Conservation (phyloP, 2,888 invertebrate species). For the Cyaniris semiargus region DNA sequence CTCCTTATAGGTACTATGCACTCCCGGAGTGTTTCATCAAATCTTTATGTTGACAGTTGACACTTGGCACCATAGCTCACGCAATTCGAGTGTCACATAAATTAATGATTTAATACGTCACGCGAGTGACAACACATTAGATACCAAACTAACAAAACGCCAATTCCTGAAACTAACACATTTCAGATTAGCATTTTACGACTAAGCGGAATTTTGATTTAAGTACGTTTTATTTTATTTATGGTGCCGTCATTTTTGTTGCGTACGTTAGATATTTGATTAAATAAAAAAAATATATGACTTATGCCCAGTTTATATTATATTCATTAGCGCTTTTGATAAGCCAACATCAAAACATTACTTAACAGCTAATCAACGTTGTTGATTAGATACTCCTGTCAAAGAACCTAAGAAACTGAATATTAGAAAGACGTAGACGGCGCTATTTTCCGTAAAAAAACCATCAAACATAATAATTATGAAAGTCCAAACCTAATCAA, state of each 20-base stretch:
- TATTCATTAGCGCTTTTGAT: too few species aligned
- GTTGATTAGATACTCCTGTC: too few species aligned
- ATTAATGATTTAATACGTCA: neutral
- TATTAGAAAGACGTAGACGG: too few species aligned
- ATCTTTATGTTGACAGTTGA: neutral
- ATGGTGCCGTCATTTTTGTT: neutral
- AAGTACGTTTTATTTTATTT: neutral
- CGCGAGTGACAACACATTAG: neutral
- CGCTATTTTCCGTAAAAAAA: too few species aligned
- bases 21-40: neutral
- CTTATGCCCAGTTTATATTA: too few species aligned
- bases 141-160: neutral
- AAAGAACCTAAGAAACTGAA: too few species aligned
- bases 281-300: neutral
- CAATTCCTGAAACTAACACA: neutral
- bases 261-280: neutral
- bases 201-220: neutral
- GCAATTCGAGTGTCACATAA: neutral
- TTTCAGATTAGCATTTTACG: slow-evolving; percentile 18
- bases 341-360: too few species aligned
- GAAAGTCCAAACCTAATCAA: neutral
- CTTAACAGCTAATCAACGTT: too few species aligned
- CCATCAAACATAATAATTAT: too few species aligned
- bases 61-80: neutral
- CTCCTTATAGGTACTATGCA: too few species aligned